These are phyloP conservation scores for Oegoconia quadripuncta DNA, from an alignment of 2,888 invertebrate species.

Conservation along the genomic window DNA sequence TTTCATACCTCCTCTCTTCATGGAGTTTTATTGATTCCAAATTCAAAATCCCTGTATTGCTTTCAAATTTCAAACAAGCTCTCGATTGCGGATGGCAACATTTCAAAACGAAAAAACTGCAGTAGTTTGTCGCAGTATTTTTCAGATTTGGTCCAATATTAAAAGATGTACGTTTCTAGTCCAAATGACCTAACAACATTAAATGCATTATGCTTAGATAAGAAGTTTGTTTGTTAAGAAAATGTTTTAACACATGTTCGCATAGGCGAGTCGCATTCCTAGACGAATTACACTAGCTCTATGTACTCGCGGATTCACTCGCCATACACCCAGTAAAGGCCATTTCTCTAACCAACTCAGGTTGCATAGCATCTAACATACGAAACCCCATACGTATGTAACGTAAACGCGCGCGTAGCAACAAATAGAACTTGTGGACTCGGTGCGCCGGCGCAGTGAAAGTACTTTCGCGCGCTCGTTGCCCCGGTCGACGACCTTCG, in stretches of 20 bases:
- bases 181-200: too few species aligned
- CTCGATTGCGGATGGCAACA: too few species aligned
- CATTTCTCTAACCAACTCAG: constrained; percentile 45
- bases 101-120: too few species aligned
- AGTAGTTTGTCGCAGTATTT: too few species aligned
- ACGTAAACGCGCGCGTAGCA: constrained; percentile 55
- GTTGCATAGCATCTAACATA: constrained; percentile 43
- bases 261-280: constrained; percentile 46
- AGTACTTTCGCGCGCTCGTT: constrained; percentile 76
- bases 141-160: too few species aligned
- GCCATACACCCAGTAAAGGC: constrained; percentile 31
- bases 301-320: constrained; percentile 39
- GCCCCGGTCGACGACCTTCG: constrained; percentile 73
- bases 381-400: constrained; percentile 39
- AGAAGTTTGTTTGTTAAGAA: too few species aligned
- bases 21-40: too few species aligned
- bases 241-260: neutral
- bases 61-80: too few species aligned
- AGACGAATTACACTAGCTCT: constrained; percentile 49
- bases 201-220: too few species aligned
- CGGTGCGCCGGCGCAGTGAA: constrained; percentile 72
- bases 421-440: constrained; percentile 52
- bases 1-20: too few species aligned
- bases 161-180: too few species aligned
- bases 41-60: too few species aligned